These are phyloP conservation scores for Ceratosolen solmsi DNA, from an alignment of 1,140 invertebrate species.

Conservation along the genomic window DNA sequence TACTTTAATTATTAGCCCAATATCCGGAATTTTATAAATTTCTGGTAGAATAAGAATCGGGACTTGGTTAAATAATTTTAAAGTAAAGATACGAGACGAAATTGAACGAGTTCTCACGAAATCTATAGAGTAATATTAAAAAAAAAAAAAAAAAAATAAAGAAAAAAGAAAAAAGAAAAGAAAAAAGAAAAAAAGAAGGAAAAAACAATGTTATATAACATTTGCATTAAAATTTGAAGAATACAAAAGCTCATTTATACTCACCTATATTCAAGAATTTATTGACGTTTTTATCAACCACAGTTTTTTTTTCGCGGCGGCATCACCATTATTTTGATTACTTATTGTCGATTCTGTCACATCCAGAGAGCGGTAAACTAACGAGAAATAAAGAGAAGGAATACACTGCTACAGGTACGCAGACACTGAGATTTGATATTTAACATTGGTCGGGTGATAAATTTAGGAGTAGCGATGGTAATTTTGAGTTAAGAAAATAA, in stretches of 20 bases:
- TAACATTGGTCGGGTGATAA: neutral
- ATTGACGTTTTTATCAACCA: conserved; percentile 13
- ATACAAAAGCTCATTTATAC: neutral
- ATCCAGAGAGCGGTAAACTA: neutral
- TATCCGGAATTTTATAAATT: neutral
- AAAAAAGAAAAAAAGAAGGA: too few species aligned
- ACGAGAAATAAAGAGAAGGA: neutral
- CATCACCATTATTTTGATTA: conserved; percentile 19
- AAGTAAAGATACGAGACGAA: too few species aligned
- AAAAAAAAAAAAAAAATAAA: too few species aligned
- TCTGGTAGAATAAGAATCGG: neutral
- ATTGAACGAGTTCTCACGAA: too few species aligned
- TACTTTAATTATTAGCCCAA: neutral
- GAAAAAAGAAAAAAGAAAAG: too few species aligned
- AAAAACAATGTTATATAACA: too few species aligned
- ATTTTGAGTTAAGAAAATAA: neutral
- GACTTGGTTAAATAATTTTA: too few species aligned
- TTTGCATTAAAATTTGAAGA: too few species aligned
- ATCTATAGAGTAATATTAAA: too few species aligned
- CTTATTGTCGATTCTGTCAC: conserved; percentile 25
- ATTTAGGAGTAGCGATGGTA: neutral
- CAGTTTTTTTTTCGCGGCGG: neutral
- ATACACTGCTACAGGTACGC: neutral
- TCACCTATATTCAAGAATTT: neutral
- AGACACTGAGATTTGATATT: neutral